These are phyloP conservation scores for Saturnia pavonia DNA, from an alignment of 2,888 invertebrate species.

Conservation along the genomic window DNA sequence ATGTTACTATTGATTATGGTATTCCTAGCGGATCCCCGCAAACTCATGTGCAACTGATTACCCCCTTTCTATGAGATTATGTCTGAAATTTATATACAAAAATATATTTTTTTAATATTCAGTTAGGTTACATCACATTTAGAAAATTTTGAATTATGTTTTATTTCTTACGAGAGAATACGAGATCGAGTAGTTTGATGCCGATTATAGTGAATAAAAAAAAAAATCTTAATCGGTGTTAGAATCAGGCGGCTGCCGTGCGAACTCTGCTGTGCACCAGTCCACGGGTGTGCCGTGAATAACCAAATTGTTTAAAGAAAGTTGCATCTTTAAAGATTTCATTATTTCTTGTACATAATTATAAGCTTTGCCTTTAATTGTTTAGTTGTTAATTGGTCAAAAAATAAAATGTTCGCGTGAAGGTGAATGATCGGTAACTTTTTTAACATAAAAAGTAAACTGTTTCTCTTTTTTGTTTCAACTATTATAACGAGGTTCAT, in stretches of 20 bases:
- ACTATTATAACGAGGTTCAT: conserved; percentile 36
- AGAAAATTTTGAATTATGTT: background rate
- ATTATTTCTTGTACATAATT: conserved; percentile 36
- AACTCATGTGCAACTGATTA: background rate
- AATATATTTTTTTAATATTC: background rate
- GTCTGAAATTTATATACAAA: background rate
- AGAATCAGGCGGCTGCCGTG: background rate
- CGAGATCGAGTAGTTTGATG: background rate
- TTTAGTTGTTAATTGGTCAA: background rate
- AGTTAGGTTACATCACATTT: background rate
- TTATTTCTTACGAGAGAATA: background rate
- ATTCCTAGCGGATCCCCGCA: background rate
- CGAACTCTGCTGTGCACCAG: too few species aligned
- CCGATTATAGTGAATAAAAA: background rate
- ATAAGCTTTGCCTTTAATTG: conserved; percentile 50
- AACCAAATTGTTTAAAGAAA: background rate
- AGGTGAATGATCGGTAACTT: conserved; percentile 27
- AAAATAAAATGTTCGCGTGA: conserved; percentile 31
- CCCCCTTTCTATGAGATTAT: background rate
- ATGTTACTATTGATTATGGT: background rate
- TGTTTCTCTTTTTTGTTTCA: background rate
- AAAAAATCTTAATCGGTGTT: background rate
- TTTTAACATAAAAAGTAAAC: conserved; percentile 32
- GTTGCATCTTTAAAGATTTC: background rate
- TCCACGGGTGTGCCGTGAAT: too few species aligned